Conservation (phyloP, 1,140 invertebrate species). For the Neoseiulus cucumeris region DNA sequence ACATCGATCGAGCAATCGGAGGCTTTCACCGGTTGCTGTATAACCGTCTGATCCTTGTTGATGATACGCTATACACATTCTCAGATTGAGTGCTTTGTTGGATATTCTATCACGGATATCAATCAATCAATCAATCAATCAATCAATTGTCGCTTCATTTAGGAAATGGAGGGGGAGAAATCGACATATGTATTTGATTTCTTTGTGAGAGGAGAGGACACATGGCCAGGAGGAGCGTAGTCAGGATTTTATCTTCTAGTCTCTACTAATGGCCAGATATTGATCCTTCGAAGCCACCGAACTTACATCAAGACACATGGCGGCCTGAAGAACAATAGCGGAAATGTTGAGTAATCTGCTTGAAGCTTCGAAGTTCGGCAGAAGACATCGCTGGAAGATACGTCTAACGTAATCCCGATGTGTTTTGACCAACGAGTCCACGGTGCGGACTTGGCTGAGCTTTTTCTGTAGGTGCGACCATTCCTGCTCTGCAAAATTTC, state of each 20-base stretch:
- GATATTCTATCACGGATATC: too few relatives aligned
- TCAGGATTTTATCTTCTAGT: too few relatives aligned
- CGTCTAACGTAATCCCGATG: not conserved
- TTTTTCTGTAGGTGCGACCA: not conserved
- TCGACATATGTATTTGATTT: too few relatives aligned
- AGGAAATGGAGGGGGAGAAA: too few relatives aligned
- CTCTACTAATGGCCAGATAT: too few relatives aligned
- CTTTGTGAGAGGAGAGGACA: too few relatives aligned
- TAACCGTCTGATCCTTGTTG: not conserved
- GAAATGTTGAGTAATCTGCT: not conserved
- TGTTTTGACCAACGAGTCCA: not conserved
- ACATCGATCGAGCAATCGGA: slow-evolving; percentile 1
- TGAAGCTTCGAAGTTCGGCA: not conserved
- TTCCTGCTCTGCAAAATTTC: not conserved
- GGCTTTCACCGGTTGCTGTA: not conserved
- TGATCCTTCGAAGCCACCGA: too few relatives aligned
- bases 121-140: too few relatives aligned
- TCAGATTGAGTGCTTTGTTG: too few relatives aligned
- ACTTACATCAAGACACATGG: not conserved
- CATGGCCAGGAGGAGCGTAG: too few relatives aligned
- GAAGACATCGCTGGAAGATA: not conserved
- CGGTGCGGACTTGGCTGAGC: not conserved
- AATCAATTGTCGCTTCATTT: too few relatives aligned
- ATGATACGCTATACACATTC: not conserved
- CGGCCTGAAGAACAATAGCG: not conserved